These are phyloP conservation scores for Metaphire vulgaris DNA, from an alignment of 1,140 invertebrate species.

Conservation along the genomic window DNA sequence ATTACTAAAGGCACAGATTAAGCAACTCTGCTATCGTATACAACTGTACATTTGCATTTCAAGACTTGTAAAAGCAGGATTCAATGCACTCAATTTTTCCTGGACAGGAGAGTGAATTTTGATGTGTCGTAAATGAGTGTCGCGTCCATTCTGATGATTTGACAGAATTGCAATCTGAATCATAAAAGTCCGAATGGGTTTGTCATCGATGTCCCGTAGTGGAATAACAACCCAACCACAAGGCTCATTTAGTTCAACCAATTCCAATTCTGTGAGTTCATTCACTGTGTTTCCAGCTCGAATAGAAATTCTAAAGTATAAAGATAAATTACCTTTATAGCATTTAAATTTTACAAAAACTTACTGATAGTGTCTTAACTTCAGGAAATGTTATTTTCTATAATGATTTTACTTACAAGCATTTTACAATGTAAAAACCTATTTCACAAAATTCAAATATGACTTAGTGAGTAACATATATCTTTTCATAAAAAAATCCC, in stretches of 20 bases:
- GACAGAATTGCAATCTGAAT: slow-evolving; percentile 73
- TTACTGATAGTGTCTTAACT: neutral
- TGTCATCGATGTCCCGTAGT: slow-evolving; percentile 73
- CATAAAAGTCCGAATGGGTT: slow-evolving; percentile 88
- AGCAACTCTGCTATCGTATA: slow-evolving; percentile 60
- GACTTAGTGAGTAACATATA: no score
- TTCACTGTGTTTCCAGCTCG: slow-evolving; percentile 92
- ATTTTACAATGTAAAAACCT: neutral
- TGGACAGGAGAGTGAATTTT: slow-evolving; percentile 84
- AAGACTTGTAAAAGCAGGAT: slow-evolving; percentile 70
- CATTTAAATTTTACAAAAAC: neutral
- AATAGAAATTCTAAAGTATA: slow-evolving; percentile 80
- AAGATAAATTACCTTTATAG: slow-evolving; percentile 26
- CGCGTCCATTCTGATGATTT: slow-evolving; percentile 96
- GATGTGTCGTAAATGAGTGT: slow-evolving; percentile 95
- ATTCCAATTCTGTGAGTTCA: slow-evolving; percentile 93
- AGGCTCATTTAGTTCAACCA: slow-evolving; percentile 87
- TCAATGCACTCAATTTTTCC: slow-evolving; percentile 67
- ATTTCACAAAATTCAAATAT: neutral
- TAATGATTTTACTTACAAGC: neutral
- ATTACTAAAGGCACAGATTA: no score
- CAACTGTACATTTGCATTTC: slow-evolving; percentile 73
- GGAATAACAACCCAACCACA: slow-evolving; percentile 89
- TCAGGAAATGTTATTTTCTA: neutral
- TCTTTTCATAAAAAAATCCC: no score